phyloP scores from a whole-genome alignment of 2,888 invertebrate species.

The Metallyticus violacea region DNA sequence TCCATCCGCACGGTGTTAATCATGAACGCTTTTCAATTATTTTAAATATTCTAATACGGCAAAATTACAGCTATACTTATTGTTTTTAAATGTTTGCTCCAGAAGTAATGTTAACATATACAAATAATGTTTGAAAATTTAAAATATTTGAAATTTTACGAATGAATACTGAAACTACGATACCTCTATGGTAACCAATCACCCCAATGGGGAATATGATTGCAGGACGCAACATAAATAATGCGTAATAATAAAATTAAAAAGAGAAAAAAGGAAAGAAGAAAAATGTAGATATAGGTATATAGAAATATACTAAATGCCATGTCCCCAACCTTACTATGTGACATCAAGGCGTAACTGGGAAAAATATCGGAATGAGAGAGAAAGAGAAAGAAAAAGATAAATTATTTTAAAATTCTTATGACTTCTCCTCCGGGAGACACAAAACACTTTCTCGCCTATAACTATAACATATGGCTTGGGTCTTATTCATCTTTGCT shows the following conservation, averaged over 20 bases:
- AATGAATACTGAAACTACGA: too few species aligned
- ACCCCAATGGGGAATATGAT: neutral
- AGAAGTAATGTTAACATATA: too few species aligned
- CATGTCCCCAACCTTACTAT: neutral
- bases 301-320: neutral
- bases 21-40: too few species aligned
- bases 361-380: neutral
- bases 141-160: too few species aligned
- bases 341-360: neutral
- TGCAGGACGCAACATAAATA: neutral
- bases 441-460: neutral
- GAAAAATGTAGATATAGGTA: neutral
- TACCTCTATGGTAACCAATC: too few species aligned
- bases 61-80: too few species aligned
- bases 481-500: constrained; percentile 21
- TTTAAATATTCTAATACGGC: too few species aligned
- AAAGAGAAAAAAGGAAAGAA: neutral
- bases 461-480: constrained; percentile 19
- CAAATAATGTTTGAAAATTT: too few species aligned
- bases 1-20: too few species aligned
- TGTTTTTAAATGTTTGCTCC: too few species aligned
- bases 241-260: neutral
- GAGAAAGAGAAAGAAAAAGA: neutral
- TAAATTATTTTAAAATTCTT: neutral
- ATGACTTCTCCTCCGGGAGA: neutral